phyloP scores from a whole-genome alignment of 2,888 invertebrate species.

The Shargacucullia verbasci region DNA sequence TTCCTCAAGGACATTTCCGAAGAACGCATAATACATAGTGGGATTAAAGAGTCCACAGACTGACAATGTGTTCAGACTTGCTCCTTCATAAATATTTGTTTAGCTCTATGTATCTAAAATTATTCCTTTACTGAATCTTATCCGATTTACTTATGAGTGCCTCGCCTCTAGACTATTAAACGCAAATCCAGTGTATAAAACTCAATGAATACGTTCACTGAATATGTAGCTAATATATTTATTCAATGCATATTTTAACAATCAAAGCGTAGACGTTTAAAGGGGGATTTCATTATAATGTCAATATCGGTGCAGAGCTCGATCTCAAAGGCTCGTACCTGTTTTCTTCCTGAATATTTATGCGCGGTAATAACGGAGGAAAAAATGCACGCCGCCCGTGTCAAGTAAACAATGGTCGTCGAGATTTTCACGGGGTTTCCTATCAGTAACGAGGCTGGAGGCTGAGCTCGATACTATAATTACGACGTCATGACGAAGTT shows the following conservation, averaged over 20 bases:
- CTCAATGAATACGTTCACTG: slow-evolving; percentile 41
- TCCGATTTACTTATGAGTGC: slow-evolving; percentile 50
- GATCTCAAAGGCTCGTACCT: slow-evolving; percentile 68
- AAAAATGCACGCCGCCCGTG: slow-evolving; percentile 63
- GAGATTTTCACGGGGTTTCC: slow-evolving; percentile 62
- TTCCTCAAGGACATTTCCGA: slow-evolving; percentile 71
- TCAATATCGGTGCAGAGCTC: slow-evolving; percentile 70
- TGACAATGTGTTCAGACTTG: slow-evolving; percentile 55
- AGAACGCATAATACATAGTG: slow-evolving; percentile 69
- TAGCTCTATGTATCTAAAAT: slow-evolving; percentile 51
- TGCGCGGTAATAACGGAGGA: slow-evolving; percentile 70
- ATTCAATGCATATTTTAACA: slow-evolving; percentile 73
- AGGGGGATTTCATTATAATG: slow-evolving; percentile 72
- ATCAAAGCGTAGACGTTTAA: slow-evolving; percentile 71
- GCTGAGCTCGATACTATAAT: slow-evolving; percentile 64
- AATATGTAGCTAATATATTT: slow-evolving; percentile 63
- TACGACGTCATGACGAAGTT: slow-evolving; percentile 59
- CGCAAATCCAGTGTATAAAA: slow-evolving; percentile 47
- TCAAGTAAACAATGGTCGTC: slow-evolving; percentile 68
- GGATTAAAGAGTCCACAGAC: slow-evolving; percentile 54
- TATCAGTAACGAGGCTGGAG: slow-evolving; percentile 54
- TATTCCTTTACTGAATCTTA: slow-evolving; percentile 53
- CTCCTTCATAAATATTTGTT: slow-evolving; percentile 51
- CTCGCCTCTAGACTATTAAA: slow-evolving; percentile 47
- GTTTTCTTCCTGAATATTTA: slow-evolving; percentile 79